These are phyloP conservation scores for Rosalia funebris DNA, from an alignment of 2,888 invertebrate genomes.

Conservation along the genomic window DNA sequence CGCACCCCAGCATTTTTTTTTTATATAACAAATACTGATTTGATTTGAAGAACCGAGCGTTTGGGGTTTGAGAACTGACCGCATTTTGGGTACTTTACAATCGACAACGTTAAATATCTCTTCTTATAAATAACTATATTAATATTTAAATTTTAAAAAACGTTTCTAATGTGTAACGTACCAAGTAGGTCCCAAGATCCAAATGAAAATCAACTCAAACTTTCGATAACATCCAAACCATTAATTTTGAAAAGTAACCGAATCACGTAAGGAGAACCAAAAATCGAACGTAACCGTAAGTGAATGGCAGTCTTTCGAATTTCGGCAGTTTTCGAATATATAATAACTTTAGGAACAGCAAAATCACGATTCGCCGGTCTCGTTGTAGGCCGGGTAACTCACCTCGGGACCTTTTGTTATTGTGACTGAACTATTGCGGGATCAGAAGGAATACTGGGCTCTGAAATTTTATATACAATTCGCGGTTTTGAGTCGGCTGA, in stretches of 20 bases:
- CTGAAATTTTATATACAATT: conserved; percentile 53
- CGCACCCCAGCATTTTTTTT: not conserved
- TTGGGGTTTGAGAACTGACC: conserved; percentile 59
- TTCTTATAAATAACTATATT: conserved; percentile 59
- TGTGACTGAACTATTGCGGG: conserved; percentile 58
- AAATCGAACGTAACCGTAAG: conserved; percentile 56
- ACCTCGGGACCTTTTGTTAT: conserved; percentile 53
- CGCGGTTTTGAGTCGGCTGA: conserved; percentile 40
- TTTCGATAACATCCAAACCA: conserved; percentile 60
- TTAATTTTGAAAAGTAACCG: conserved; percentile 63
- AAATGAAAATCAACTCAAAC: conserved; percentile 49
- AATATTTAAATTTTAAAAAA: conserved; percentile 55
- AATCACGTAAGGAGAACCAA: conserved; percentile 48
- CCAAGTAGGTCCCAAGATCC: conserved; percentile 59
- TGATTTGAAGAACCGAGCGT: conserved; percentile 59
- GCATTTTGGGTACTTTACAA: conserved; percentile 61
- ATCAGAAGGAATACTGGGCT: conserved; percentile 61
- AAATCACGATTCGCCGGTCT: conserved; percentile 62
- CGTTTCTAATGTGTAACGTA: conserved; percentile 58
- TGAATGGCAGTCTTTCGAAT: conserved; percentile 65
- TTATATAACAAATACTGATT: conserved; percentile 51
- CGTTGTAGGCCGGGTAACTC: conserved; percentile 57
- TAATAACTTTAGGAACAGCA: conserved; percentile 64
- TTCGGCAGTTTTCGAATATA: conserved; percentile 64
- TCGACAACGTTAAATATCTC: conserved; percentile 61